phyloP scores from a whole-genome alignment of 2,113 vertebrate species.

The Labrus mixtus region DNA sequence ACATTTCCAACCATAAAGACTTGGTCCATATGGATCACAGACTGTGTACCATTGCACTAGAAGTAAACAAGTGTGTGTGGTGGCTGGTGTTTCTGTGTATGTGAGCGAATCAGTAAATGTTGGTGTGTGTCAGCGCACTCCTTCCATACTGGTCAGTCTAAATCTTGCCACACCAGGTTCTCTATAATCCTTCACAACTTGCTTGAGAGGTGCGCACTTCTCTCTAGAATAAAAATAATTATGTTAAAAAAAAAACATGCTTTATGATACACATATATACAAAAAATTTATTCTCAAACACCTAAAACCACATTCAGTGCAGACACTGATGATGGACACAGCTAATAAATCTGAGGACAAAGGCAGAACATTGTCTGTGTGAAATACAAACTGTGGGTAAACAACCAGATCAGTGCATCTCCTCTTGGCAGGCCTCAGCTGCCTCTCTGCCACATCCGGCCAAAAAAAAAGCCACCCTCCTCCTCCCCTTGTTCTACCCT shows the following conservation, averaged over 20 bases:
- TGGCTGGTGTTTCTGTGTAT: too few relatives aligned
- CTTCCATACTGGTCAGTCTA: too few relatives aligned
- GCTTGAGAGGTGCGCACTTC: conserved; percentile 62
- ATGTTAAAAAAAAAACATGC: neutral
- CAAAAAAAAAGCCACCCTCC: conserved; percentile 46
- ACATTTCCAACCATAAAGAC: too few relatives aligned
- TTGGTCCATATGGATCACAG: too few relatives aligned
- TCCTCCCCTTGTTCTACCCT: conserved; percentile 50
- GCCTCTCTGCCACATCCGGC: conserved; percentile 63
- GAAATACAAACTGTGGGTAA: conserved; percentile 65
- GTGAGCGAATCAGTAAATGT: too few relatives aligned
- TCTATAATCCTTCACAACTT: too few relatives aligned
- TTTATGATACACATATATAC: neutral
- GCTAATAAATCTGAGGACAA: conserved; percentile 65
- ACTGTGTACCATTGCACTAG: too few relatives aligned
- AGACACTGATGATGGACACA: conserved; percentile 28
- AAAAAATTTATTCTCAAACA: neutral
- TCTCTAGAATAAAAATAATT: conserved; percentile 66
- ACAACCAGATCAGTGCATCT: conserved; percentile 74
- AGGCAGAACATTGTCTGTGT: conserved; percentile 53
- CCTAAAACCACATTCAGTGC: conserved; percentile 80
- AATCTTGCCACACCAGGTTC: too few relatives aligned
- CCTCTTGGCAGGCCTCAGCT: conserved; percentile 63
- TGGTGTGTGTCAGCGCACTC: too few relatives aligned
- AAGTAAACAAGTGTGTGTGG: too few relatives aligned